Evolutionary conservation across 2,113 vertebrate genomes (phyloP).

Genomic region (Aplodontia rufa): DNA sequence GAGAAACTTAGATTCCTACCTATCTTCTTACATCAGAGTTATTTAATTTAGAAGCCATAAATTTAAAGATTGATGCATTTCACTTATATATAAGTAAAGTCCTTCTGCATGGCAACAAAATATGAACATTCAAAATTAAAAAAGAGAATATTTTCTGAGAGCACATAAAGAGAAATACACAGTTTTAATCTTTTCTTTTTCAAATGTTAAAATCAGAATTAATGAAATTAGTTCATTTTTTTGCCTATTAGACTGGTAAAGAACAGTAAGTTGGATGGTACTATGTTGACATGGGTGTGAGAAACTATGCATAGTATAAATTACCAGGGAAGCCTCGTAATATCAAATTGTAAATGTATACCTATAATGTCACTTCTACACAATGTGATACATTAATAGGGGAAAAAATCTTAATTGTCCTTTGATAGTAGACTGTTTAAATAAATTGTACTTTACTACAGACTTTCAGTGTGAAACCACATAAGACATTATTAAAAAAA

Average conservation of each 20-base stretch:
- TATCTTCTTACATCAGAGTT: not conserved
- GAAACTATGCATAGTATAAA: not conserved
- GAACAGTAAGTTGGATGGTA: not conserved
- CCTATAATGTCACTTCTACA: not conserved
- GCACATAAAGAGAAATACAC: not conserved
- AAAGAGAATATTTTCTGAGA: not conserved
- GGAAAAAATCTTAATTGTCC: not conserved
- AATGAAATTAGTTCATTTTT: not conserved
- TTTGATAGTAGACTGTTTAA: not conserved
- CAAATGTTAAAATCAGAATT: not conserved
- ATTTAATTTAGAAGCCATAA: conserved; percentile 10
- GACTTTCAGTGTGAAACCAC: not conserved
- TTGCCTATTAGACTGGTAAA: not conserved
- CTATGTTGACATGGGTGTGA: not conserved
- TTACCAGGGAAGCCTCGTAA: not conserved
- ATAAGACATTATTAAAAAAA: not conserved
- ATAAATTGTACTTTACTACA: not conserved
- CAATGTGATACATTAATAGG: not conserved
- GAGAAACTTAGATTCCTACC: not conserved
- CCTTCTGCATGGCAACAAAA: not conserved
- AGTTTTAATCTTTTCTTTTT: not conserved
- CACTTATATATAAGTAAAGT: not conserved
- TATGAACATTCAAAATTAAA: not conserved
- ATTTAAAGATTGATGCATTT: not conserved
- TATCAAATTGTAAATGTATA: not conserved